These are phyloP conservation scores for Delia radicum DNA, from an alignment of 1,140 invertebrate species.

Conservation along the genomic window DNA sequence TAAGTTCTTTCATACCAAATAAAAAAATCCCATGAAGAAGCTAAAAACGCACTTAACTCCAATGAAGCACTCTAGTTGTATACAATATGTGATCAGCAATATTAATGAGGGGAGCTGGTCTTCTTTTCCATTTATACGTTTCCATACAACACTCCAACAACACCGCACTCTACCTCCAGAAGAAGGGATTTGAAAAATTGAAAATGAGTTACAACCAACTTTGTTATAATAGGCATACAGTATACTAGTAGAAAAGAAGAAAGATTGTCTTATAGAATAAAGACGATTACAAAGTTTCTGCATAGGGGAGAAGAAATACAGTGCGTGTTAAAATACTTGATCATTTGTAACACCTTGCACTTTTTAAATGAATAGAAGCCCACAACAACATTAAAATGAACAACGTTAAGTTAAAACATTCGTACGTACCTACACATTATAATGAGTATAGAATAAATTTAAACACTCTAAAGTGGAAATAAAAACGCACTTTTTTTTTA, in stretches of 20 bases:
- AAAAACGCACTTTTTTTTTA: neutral
- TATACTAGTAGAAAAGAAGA: neutral
- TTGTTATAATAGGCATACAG: neutral
- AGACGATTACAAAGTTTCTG: neutral
- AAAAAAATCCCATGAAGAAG: neutral
- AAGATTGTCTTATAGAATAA: neutral
- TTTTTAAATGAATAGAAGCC: neutral
- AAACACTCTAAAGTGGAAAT: neutral
- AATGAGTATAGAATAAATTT: neutral
- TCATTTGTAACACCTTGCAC: constrained; percentile 4
- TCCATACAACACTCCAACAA: neutral
- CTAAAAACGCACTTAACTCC: neutral
- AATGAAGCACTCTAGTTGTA: neutral
- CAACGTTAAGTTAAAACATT: neutral
- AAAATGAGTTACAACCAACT: neutral
- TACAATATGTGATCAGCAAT: constrained; percentile 1
- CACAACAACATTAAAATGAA: neutral
- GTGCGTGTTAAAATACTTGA: neutral
- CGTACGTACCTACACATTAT: neutral
- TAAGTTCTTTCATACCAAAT: neutral
- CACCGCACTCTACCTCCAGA: neutral
- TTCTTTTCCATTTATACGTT: too few species aligned
- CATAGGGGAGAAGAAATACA: neutral
- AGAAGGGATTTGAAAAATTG: neutral
- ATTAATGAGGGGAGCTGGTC: neutral